Conservation (phyloP, 1,140 invertebrate genomes). For the Zophobas atratus region DNA sequence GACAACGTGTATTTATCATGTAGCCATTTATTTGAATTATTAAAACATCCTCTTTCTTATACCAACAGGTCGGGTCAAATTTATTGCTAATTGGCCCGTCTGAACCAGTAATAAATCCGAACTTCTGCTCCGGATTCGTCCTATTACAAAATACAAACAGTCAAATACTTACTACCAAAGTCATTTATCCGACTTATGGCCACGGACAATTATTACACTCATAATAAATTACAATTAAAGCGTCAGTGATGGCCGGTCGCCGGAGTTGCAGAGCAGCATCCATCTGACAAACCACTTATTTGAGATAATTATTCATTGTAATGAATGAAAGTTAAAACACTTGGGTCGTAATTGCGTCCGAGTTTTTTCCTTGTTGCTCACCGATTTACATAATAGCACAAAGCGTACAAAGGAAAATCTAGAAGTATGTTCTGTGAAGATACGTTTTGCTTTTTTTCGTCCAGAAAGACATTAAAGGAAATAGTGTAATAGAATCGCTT, state of each 20-base stretch:
- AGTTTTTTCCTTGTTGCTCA: constrained; percentile 5
- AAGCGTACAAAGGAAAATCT: no score
- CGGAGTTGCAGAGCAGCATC: constrained; percentile 23
- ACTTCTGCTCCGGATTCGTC: constrained; percentile 37
- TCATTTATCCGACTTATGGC: constrained; percentile 15
- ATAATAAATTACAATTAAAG: constrained; percentile 45
- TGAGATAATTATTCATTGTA: constrained; percentile 46
- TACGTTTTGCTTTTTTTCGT: no score
- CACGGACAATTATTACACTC: constrained; percentile 16
- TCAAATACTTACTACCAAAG: constrained; percentile 11
- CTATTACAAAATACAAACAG: constrained; percentile 38
- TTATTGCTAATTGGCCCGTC: constrained; percentile 47
- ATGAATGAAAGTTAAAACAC: constrained; percentile 45
- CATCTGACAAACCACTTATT: constrained; percentile 47
- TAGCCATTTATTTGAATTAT: constrained; percentile 46
- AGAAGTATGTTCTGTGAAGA: no score
- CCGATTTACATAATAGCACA: no score
- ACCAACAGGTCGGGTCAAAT: constrained; percentile 42
- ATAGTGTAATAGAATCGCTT: no score
- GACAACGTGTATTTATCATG: constrained; percentile 44
- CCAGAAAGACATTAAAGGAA: no score
- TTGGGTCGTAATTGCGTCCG: constrained; percentile 25
- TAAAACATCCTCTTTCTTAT: constrained; percentile 43
- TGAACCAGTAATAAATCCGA: constrained; percentile 18
- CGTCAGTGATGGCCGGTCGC: constrained; percentile 40